Percentiles rank a stretch among this genome's conserved stretches.
Conservation (phyloP, 1,140 invertebrate species). For the Temnothorax curvispinosus region DNA sequence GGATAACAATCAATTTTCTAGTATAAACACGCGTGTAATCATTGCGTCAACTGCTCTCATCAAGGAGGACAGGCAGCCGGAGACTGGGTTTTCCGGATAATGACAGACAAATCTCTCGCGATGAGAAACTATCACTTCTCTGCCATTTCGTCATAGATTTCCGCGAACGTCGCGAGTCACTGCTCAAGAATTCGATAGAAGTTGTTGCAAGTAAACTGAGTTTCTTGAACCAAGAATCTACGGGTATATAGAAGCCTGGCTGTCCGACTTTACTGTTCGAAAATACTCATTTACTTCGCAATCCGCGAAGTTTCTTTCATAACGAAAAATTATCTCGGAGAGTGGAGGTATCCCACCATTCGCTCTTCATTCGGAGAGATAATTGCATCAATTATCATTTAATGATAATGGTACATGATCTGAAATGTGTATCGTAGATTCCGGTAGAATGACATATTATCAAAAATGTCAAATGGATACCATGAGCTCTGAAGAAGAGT, state of each 20-base stretch:
- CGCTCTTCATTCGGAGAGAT: neutral
- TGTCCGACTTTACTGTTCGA: neutral
- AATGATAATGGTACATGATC: neutral
- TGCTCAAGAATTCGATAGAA: conserved; percentile 65
- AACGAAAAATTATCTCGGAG: neutral
- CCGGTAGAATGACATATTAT: neutral
- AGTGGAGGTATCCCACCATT: neutral
- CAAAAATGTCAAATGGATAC: neutral
- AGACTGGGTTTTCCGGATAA: conserved; percentile 20
- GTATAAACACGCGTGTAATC: neutral
- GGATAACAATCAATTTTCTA: conserved; percentile 2
- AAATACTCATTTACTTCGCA: conserved; percentile 19
- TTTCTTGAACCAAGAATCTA: conserved; percentile 30
- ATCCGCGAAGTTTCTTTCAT: neutral
- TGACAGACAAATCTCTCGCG: neutral
- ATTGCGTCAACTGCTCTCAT: conserved; percentile 9
- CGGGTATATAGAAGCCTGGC: neutral
- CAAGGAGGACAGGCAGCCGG: neutral
- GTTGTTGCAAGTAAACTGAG: conserved; percentile 36
- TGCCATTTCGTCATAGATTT: conserved; percentile 67
- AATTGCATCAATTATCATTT: neutral
- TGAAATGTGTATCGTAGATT: neutral
- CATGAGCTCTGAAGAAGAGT: neutral
- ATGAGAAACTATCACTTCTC: conserved; percentile 54
- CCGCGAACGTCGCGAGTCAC: conserved; percentile 67